Percentiles rank a stretch among this genome's conserved stretches.
Evolutionary conservation across 2,113 vertebrate species (phyloP).

Genomic region (Rhinolophus ferrumequinum): DNA sequence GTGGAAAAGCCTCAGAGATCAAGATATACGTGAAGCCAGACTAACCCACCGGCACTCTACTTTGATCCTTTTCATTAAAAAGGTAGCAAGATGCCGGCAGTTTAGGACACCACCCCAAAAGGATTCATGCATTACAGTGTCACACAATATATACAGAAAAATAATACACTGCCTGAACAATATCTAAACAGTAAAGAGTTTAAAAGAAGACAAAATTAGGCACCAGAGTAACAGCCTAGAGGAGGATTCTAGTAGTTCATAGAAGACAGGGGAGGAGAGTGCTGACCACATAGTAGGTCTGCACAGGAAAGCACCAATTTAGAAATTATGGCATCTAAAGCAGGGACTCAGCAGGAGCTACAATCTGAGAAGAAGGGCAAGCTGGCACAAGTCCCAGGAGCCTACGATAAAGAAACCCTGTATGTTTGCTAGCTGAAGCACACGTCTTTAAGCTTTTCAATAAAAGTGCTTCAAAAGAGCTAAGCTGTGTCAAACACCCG

Average conservation of each 20-base stretch:
- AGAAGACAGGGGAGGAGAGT: neutral
- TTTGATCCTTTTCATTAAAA: constrained; percentile 37
- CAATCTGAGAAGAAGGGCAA: neutral
- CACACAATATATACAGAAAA: neutral
- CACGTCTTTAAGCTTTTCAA: neutral
- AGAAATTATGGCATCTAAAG: neutral
- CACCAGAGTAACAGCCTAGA: neutral
- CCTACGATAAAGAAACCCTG: neutral
- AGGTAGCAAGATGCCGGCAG: neutral
- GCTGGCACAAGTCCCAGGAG: neutral
- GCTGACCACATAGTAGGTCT: neutral
- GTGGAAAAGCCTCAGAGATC: neutral
- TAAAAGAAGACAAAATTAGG: neutral
- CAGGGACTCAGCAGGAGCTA: neutral
- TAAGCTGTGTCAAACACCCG: neutral
- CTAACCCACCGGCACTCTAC: neutral
- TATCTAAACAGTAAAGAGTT: neutral
- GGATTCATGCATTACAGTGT: neutral
- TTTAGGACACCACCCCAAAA: neutral
- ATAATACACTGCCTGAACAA: neutral
- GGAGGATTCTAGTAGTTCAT: neutral
- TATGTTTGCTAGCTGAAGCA: neutral
- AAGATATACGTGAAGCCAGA: neutral
- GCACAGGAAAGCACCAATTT: neutral
- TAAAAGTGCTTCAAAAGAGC: neutral